These are phyloP conservation scores for Lepus americanus DNA, from an alignment of 2,113 vertebrate genomes.

Conservation along the genomic window DNA sequence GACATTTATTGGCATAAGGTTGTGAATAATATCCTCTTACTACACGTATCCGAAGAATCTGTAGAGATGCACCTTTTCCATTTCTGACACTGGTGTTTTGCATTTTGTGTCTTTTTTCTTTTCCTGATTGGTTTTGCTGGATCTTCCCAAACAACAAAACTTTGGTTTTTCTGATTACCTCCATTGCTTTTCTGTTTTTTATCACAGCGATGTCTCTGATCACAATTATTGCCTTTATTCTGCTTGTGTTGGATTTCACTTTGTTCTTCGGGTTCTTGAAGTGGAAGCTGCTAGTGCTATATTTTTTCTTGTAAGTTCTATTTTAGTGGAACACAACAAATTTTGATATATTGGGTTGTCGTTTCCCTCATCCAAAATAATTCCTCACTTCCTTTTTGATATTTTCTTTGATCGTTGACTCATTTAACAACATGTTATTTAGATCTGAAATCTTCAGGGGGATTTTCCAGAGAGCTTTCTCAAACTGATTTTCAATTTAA, in stretches of 20 bases:
- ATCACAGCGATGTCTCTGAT: neutral
- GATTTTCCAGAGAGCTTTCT: neutral
- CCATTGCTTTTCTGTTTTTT: neutral
- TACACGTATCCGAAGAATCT: neutral
- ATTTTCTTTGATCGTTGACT: constrained; percentile 12
- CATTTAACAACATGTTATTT: neutral
- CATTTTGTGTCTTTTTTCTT: neutral
- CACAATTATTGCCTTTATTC: neutral
- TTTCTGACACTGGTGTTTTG: neutral
- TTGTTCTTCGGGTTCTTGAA: neutral
- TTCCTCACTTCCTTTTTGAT: neutral
- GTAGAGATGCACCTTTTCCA: neutral
- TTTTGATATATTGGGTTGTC: neutral
- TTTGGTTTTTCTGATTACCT: neutral
- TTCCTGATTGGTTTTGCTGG: neutral
- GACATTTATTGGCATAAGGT: neutral
- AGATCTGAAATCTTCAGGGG: neutral
- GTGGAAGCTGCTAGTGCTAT: too few relatives aligned
- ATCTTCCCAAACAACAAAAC: neutral
- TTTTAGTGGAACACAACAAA: neutral
- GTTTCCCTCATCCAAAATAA: constrained; percentile 6
- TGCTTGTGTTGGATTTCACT: neutral
- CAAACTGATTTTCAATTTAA: constrained; percentile 15
- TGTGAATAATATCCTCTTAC: neutral
- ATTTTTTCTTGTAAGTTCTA: neutral